These are phyloP conservation scores for Chaenocephalus aceratus DNA, from an alignment of 2,113 vertebrate species.

Conservation along the genomic window DNA sequence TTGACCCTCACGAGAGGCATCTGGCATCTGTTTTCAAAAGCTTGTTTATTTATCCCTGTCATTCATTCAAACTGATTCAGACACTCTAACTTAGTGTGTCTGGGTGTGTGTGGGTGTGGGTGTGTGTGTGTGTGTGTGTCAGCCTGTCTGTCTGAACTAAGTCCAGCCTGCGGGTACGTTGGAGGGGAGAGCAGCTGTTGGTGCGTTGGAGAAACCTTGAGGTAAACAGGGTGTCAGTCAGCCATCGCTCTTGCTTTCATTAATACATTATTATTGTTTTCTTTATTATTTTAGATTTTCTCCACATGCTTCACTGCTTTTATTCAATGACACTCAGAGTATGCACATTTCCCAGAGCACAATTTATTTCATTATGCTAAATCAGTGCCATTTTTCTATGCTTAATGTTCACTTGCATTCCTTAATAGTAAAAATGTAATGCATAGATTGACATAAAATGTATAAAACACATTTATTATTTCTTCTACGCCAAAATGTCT, in stretches of 20 bases:
- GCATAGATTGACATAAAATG: neutral
- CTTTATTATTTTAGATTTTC: too few species aligned
- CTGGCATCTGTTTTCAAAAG: neutral
- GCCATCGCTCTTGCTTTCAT: slow-evolving; percentile 15
- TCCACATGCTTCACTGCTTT: too few species aligned
- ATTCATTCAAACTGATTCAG: slow-evolving; percentile 28
- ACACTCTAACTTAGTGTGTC: neutral
- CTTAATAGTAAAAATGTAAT: neutral
- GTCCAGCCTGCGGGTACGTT: slow-evolving; percentile 39
- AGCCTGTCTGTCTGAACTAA: slow-evolving; percentile 24
- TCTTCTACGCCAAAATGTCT: too few species aligned
- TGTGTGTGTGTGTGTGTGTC: slow-evolving; percentile 6
- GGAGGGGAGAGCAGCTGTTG: slow-evolving; percentile 11
- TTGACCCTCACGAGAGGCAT: slow-evolving; percentile 16
- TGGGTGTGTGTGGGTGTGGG: neutral
- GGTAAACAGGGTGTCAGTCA: slow-evolving; percentile 48
- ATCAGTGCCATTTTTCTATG: neutral
- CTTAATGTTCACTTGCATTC: neutral
- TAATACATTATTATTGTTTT: neutral
- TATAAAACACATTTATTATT: neutral
- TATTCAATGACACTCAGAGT: too few species aligned
- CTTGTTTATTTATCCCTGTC: slow-evolving; percentile 18
- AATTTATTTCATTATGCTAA: neutral
- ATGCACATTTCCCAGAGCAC: neutral
- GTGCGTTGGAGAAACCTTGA: slow-evolving; percentile 29